Evolutionary conservation across 1,140 invertebrate species (phyloP).

Genomic region (Drosophila teissieri): DNA sequence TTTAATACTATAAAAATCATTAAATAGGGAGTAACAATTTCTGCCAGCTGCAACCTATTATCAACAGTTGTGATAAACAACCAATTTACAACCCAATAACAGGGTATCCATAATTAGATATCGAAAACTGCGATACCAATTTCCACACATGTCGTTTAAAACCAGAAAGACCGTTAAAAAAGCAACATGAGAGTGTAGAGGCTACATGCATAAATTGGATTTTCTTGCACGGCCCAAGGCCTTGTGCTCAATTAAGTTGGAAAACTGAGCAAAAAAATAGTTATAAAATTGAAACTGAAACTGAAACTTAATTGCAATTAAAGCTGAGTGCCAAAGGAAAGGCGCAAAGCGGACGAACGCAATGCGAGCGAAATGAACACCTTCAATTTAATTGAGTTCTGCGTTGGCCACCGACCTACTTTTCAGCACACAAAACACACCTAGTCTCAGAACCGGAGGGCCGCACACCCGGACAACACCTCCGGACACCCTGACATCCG

Average conservation of each 20-base stretch:
- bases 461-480: constrained; percentile 1
- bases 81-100: constrained; percentile 1
- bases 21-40: background rate
- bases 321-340: constrained; percentile 59
- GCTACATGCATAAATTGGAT: constrained; percentile 63
- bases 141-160: constrained; percentile 26
- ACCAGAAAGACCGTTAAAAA: constrained; percentile 17
- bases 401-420: constrained; percentile 61
- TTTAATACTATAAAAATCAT: too few species aligned
- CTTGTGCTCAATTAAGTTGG: constrained; percentile 64
- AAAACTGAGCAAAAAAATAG: constrained; percentile 50
- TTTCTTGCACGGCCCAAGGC: constrained; percentile 55
- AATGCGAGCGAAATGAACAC: constrained; percentile 58
- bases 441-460: constrained; percentile 20
- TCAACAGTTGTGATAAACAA: background rate
- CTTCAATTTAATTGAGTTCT: constrained; percentile 71
- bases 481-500: background rate
- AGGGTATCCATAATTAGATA: constrained; percentile 32
- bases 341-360: constrained; percentile 36
- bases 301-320: constrained; percentile 79
- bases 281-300: constrained; percentile 64
- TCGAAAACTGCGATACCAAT: constrained; percentile 9
- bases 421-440: constrained; percentile 50
- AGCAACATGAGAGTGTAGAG: constrained; percentile 34
- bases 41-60: background rate